Evolutionary conservation across 2,888 invertebrate genomes (phyloP).

Genomic region (Eupsilia transversa): DNA sequence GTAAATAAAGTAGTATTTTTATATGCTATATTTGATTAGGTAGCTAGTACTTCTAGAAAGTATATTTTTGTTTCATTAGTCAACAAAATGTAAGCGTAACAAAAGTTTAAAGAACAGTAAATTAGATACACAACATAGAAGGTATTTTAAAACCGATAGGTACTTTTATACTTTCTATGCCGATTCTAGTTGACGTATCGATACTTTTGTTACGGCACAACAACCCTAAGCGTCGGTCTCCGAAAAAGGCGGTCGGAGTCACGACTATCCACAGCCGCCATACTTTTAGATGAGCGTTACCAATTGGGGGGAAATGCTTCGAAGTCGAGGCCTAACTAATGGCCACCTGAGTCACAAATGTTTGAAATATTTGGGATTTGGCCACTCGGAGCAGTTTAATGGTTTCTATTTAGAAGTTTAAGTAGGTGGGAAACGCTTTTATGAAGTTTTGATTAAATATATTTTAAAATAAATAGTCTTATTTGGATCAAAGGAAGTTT

Average conservation of each 20-base stretch:
- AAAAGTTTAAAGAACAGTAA: background rate
- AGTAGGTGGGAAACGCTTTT: background rate
- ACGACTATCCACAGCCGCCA: constrained; percentile 74
- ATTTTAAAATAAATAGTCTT: background rate
- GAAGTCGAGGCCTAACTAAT: constrained; percentile 33
- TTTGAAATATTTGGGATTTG: constrained; percentile 31
- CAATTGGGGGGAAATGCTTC: constrained; percentile 65
- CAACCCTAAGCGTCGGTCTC: constrained; percentile 72
- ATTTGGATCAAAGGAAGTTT: background rate
- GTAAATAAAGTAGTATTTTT: too few species aligned
- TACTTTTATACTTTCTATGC: background rate
- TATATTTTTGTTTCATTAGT: too few species aligned
- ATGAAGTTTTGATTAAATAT: background rate
- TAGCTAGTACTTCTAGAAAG: too few species aligned
- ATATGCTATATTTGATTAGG: too few species aligned
- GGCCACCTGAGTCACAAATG: constrained; percentile 61
- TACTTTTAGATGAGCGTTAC: constrained; percentile 61
- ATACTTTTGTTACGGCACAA: background rate
- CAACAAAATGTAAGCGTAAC: too few species aligned
- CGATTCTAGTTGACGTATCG: constrained; percentile 21
- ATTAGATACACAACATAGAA: background rate
- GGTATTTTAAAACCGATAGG: background rate
- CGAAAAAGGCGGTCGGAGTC: constrained; percentile 83
- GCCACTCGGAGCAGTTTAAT: constrained; percentile 14
- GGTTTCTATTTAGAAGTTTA: constrained; percentile 2